Conservation (phyloP, 2,113 vertebrate genomes). For the Heterochromis multidens region DNA sequence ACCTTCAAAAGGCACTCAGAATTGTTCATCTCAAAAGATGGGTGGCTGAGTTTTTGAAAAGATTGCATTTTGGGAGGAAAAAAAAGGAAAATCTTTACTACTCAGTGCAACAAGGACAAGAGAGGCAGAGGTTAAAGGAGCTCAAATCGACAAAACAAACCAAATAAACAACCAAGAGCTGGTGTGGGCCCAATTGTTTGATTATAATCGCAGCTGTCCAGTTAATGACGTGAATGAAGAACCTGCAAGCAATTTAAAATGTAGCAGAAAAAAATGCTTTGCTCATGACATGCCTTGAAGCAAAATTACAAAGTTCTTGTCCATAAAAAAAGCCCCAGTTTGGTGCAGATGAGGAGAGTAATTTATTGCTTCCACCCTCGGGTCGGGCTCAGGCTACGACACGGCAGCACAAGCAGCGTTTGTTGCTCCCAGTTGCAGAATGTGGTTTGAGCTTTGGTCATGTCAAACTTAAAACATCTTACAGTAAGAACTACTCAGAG, state of each 20-base stretch:
- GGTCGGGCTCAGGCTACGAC: constrained; percentile 14
- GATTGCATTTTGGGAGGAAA: not conserved
- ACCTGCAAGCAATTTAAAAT: constrained; percentile 44
- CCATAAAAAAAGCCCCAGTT: not conserved
- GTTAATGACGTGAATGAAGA: constrained; percentile 18
- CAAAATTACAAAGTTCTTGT: not conserved
- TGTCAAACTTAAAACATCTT: constrained; percentile 44
- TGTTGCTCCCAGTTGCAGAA: constrained; percentile 43
- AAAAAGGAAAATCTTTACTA: not conserved
- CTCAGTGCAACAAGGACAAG: not conserved
- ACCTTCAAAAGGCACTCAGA: not conserved
- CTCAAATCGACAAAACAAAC: not conserved
- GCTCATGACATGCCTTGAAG: constrained; percentile 21
- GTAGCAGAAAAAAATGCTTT: constrained; percentile 10
- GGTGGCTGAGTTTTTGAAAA: not conserved
- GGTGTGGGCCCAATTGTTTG: not conserved
- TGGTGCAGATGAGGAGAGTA: constrained; percentile 14
- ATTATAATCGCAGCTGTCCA: constrained; percentile 19
- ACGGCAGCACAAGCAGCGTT: constrained; percentile 17
- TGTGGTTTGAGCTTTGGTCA: constrained; percentile 51
- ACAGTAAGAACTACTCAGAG: constrained; percentile 34
- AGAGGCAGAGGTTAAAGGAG: not conserved
- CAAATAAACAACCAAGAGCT: constrained; percentile 6
- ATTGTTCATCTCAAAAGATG: not conserved
- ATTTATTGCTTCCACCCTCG: constrained; percentile 49